Conservation (phyloP, 2,113 vertebrate species). For the Microcebus jonahi region DNA sequence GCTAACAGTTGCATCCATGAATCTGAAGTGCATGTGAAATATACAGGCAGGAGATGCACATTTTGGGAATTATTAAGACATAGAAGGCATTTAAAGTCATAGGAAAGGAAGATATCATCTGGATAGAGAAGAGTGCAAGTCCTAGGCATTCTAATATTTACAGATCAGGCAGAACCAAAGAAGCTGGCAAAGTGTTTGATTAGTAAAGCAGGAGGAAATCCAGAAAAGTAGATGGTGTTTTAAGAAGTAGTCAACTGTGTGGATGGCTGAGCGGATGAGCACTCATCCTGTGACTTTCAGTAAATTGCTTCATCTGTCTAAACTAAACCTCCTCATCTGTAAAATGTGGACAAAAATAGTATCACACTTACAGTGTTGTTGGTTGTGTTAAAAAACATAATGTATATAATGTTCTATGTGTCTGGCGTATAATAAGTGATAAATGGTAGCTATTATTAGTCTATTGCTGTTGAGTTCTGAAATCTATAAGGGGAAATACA, state of each 20-base stretch:
- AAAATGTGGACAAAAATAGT: conserved; percentile 32
- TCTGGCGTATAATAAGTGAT: conserved; percentile 38
- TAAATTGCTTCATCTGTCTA: not conserved
- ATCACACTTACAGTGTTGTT: not conserved
- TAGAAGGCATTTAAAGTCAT: not conserved
- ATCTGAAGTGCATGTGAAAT: not conserved
- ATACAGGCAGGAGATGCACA: not conserved
- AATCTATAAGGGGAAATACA: conserved; percentile 41
- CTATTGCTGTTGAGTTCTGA: conserved; percentile 47
- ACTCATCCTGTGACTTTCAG: not conserved
- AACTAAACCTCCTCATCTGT: conserved; percentile 29
- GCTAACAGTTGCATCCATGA: not conserved
- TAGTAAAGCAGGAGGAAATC: not conserved
- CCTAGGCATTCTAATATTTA: not conserved
- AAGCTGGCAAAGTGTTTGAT: not conserved
- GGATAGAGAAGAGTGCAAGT: not conserved
- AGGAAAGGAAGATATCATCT: not conserved
- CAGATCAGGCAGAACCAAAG: not conserved
- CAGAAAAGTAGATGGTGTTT: not conserved
- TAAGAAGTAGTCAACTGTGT: not conserved
- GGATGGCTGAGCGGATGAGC: not conserved
- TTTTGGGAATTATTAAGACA: not conserved
- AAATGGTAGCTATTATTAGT: conserved; percentile 51
- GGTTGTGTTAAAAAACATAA: not conserved
- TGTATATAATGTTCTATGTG: conserved; percentile 27